These are phyloP conservation scores for Atta colombica DNA, from an alignment of 1,140 invertebrate species.

Conservation along the genomic window DNA sequence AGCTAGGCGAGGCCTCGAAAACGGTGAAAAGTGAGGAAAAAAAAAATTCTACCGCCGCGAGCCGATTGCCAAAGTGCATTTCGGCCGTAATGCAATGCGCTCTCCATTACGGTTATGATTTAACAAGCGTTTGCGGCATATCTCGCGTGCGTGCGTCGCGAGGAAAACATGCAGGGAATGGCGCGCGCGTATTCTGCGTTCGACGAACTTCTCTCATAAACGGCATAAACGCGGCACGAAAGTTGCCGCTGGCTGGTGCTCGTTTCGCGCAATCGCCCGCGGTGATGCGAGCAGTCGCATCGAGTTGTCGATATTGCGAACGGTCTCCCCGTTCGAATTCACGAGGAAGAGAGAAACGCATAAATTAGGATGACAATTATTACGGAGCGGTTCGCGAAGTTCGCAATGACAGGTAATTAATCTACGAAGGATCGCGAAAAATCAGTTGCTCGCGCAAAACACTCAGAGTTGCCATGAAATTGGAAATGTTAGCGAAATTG, in stretches of 20 bases:
- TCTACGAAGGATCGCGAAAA: background rate
- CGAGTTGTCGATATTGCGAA: conserved; percentile 33
- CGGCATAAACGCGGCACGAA: conserved; percentile 58
- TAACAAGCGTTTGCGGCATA: conserved; percentile 55
- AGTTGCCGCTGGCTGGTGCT: conserved; percentile 36
- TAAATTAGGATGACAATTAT: conserved; percentile 58
- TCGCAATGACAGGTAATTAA: background rate
- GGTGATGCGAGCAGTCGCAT: conserved; percentile 34
- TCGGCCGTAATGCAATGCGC: conserved; percentile 53
- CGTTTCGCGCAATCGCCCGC: conserved; percentile 39
- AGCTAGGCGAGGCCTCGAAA: conserved; percentile 16
- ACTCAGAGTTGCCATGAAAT: background rate
- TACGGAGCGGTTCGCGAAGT: background rate
- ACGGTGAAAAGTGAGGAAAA: conserved; percentile 1
- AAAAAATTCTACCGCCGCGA: conserved; percentile 9
- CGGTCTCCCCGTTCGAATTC: background rate
- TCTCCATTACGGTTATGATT: conserved; percentile 59
- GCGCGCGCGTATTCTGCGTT: conserved; percentile 47
- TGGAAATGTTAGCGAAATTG: too few relatives aligned
- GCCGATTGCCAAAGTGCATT: conserved; percentile 38
- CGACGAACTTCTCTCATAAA: conserved; percentile 63
- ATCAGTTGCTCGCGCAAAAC: background rate
- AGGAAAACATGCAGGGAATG: conserved; percentile 57
- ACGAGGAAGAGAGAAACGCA: background rate
- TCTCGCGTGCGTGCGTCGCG: conserved; percentile 57